Evolutionary conservation across 2,888 invertebrate species (phyloP), one percentile per base, ranked within the genome.

Genomic region (Hypselothyrea guttata): DNA sequence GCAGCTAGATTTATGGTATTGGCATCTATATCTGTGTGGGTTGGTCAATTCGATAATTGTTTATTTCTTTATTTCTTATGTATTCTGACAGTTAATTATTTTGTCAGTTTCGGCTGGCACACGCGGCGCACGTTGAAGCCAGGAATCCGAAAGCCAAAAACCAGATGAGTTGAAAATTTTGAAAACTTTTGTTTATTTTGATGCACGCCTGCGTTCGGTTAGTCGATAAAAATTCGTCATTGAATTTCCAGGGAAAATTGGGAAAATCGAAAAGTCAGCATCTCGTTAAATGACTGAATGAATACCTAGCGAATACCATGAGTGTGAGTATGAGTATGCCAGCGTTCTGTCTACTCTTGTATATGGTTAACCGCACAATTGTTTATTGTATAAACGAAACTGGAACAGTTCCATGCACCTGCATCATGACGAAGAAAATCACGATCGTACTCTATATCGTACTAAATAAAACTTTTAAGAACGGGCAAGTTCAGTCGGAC

Each of bases 181-280:
- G n/a, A n/a, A n/a, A n/a, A n/a, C n/a, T n/a, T 64, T 71, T 87
- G 88, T 87, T 88, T 87, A 87, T 88, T 87, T 87, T 82, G 71
- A 71, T 72, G 71, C 72, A 22, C 22, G 75, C 72, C 42, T 59
- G 68, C 53, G 68, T 18, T 53, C 52, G 48, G 70, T 78, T 75
- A 78, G 81, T 78, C 67, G 65, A 78, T 87, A 68, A 78, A 81
- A 85, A 81, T 78, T 78, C 81, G 83, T 81, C 65, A 78, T 73
- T 69, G 74, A 67, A 62, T 72, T 82, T 82, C 58, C 51, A 40
- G 28, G 41, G 61, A 71, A 78, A 59, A 38, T 31, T 47, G 47
- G 51, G 41, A 70, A 81, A 77, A 58, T 79, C 69, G 57, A 67
- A 44, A 56, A 48, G 12, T 22, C 22, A 22, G 22, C 22, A 30